Evolutionary conservation across 1,140 invertebrate species (phyloP).

Genomic region (Idris sp.): DNA sequence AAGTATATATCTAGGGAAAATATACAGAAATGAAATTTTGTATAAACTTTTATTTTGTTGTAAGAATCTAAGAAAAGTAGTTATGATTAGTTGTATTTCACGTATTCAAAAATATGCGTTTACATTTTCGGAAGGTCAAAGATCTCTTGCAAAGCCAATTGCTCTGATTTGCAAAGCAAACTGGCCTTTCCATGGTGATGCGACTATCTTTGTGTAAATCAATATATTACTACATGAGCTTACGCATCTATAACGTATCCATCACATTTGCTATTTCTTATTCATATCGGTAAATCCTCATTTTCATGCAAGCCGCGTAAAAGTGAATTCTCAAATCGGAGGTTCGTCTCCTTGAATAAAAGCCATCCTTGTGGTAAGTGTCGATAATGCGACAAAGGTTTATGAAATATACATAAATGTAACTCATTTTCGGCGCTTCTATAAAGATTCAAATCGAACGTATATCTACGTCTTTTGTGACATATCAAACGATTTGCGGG

Average conservation of each 20-base stretch:
- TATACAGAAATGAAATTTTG: no score
- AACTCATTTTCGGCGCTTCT: constrained; percentile 48
- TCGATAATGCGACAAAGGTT: constrained; percentile 51
- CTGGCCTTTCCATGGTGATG: constrained; percentile 27
- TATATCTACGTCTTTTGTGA: constrained; percentile 44
- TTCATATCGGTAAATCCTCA: constrained; percentile 55
- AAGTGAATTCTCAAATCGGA: constrained; percentile 58
- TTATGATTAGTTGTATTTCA: no score
- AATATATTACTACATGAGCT: constrained; percentile 40
- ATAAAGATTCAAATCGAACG: constrained; percentile 52
- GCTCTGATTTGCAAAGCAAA: constrained; percentile 47
- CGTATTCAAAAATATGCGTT: constrained; percentile 34
- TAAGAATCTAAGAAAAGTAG: no score
- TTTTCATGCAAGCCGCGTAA: constrained; percentile 53
- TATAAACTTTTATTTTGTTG: no score
- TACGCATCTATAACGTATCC: constrained; percentile 53
- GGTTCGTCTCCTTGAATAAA: constrained; percentile 49
- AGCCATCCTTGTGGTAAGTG: constrained; percentile 55
- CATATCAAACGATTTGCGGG: constrained; percentile 43
- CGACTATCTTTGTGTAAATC: constrained; percentile 38
- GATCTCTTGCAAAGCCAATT: constrained; percentile 54
- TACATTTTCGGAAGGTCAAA: constrained; percentile 30
- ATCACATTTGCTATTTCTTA: constrained; percentile 47
- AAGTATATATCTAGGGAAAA: no score
- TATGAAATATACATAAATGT: constrained; percentile 62